Base-by-base conservation (phyloP, 2,888 invertebrate genomes). In the Syritta pipiens region DNA sequence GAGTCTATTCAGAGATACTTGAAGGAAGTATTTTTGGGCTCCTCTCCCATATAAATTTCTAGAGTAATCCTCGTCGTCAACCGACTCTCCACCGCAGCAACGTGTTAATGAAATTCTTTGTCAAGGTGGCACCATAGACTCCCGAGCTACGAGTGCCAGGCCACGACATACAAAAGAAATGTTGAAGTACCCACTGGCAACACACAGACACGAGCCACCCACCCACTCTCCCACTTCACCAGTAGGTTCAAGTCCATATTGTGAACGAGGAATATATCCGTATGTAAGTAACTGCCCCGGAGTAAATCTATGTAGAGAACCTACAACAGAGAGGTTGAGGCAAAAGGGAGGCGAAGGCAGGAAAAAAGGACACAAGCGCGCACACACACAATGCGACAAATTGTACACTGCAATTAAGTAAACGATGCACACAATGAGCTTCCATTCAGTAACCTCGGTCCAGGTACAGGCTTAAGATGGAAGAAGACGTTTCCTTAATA, bases 391-490 rank as follows among this genome's bases (percentile, higher is more conserved):
- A 65, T 51, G 57, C 37, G 71, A 77, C 72, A 72, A 77, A 72
- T 77, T 72, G 77, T 60, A n/a, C n/a, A 37, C 72, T 72, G 77
- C 77, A 77, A 77, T 77, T 65, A 77, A 72, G 72, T 77, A 72
- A 77, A 68, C 77, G 77, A 77, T 77, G 77, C 30, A 72, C 72
- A 72, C 72, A 77, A 77, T 72, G 51, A 49, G 24, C 12, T 19
- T 14, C 40, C 51, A 51, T 71, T 44, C 71, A 65, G 40, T 77
- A 72, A 72, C 72, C 72, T 72, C 72, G 53, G 59, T 72, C 53
- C 59, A 71, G 65, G 72, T 35, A 32, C 49, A 76, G 62, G 63
- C 57, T 51, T 44, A 63, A n/a, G n/a, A n/a, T n/a, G n/a, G 51
- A 48, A 65, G 48, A 55, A 77, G 40, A 65, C 40, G 28, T 57